Base-by-base conservation (phyloP, 2,888 invertebrate genomes). In the Incurvaria masculella region DNA sequence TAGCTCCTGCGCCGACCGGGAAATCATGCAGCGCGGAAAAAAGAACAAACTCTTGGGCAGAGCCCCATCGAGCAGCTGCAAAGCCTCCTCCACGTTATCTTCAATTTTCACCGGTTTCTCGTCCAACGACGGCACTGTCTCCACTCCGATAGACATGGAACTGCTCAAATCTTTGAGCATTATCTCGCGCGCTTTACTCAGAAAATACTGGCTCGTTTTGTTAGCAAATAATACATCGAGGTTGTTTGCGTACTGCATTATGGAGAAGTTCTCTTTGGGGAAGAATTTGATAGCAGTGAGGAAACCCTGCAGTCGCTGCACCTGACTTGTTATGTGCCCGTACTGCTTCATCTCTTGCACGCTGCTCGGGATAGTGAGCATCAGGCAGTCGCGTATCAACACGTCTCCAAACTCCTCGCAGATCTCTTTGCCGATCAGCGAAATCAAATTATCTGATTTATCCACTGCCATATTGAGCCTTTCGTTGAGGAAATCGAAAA, bases 151-250 rank as follows among this genome's bases (percentile, higher is more conserved):
- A 10, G 79, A 69, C 62, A 84, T 81, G 57, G 87, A 86, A 53
- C 86, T 82, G 64, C 93, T 91, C 46, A 94, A 79, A 66, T 94
- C 91, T 60, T 89, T 88, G 47, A 85, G 81, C 85, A 94, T 91
- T 42, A 94, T 84, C 51, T 68, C 73, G 33, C 86, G 76, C 0
- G 93, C 91, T 45, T 75, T 79, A 48, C 83, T 81, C 48, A 90
- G 65, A 53, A 90, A 85, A 54, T 86, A 82, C 58, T 86, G 82
- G 55, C 89, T 88, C 46, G 89, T 86, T 59, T 89, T 89, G 59
- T 88, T 84, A 26, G 89, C 86, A 66, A 90, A 93, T 26, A 90
- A 69, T 4, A 82, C 73, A 62, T 92, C 89, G 49, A 92, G 83
- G 64, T 91, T 86, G 21, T 83, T 80, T 2, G 87, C 82, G 61